Evolutionary conservation across 2,113 vertebrate genomes (phyloP), one percentile per base, ranked within the genome.

Genomic region (Eublepharis macularius): DNA sequence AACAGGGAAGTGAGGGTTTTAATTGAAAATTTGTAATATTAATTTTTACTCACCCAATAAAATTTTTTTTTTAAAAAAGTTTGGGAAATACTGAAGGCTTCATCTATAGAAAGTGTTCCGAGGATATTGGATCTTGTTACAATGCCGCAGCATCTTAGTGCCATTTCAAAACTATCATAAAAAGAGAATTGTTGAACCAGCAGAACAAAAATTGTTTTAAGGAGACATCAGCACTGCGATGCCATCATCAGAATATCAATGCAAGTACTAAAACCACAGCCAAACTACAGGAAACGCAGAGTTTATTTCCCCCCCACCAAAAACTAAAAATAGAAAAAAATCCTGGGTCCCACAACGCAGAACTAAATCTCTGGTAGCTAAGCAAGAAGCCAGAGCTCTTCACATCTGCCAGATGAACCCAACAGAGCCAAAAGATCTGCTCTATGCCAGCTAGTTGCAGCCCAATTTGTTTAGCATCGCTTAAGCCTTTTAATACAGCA

Each of bases 261-360:
- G 76, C 73, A 75, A 83, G 63, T 70, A 89, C 92, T 88, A 83
- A 91, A 94, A 70, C 90, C 76, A 89, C 86, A 93, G 82, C 72
- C 89, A 78, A 90, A 81, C 4, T 85, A 81, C 85, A 57, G 11
- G 29, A 85, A 57, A 83, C 54, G 79, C 3, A 16, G 0, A 66
- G n/a, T 10, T 83, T 13, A 19, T 21, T 11, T 17, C 41, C 57
- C 41, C 32, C 13, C 2, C 9, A n/a, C 29, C 2, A 2, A 73
- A 34, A 72, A 29, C 19, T 32, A 34, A n/a, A 24, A 45, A 26
- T 11, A 13, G 11, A 29, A 26, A 13, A 2, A 21, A 24, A 16
- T 54, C 41, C 57, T 32, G 41, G 39, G 47, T 45, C 6, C 39
- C 29, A 45, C 26, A 45, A 34, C 11, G 51, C 24, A 63, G 43